Conservation (phyloP, 2,888 invertebrate species). For the Epinotia bilunana region DNA sequence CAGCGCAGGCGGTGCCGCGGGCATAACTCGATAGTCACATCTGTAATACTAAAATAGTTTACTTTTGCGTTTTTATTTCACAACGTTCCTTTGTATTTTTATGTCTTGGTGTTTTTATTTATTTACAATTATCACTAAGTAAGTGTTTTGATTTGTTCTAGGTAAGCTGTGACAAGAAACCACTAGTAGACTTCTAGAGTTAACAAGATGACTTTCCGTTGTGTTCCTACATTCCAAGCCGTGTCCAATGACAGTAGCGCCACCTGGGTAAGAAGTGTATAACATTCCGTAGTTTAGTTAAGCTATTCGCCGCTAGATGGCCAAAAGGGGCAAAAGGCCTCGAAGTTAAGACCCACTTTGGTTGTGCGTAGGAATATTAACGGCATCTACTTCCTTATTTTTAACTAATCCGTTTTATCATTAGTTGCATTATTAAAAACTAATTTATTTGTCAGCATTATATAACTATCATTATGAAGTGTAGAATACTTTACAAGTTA, state of each 20-base stretch:
- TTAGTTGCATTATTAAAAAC: too few relatives aligned
- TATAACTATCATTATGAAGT: too few relatives aligned
- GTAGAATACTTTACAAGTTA: not conserved
- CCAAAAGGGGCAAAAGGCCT: constrained; percentile 42
- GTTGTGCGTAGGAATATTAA: too few relatives aligned
- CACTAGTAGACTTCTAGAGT: constrained; percentile 59
- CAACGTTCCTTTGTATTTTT: not conserved
- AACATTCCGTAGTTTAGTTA: constrained; percentile 43
- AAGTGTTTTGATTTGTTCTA: constrained; percentile 86
- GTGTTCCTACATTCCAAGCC: constrained; percentile 87
- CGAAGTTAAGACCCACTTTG: too few relatives aligned
- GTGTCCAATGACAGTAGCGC: constrained; percentile 86
- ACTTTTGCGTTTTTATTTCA: not conserved
- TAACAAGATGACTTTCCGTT: constrained; percentile 87
- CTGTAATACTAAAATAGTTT: not conserved
- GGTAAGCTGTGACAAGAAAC: constrained; percentile 86
- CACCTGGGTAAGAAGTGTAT: constrained; percentile 85
- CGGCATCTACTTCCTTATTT: too few relatives aligned
- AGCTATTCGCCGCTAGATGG: constrained; percentile 60
- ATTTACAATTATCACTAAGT: constrained; percentile 77
- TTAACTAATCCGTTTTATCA: too few relatives aligned
- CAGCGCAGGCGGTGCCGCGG: too few relatives aligned
- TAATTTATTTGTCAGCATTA: too few relatives aligned
- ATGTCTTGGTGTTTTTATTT: constrained; percentile 20
- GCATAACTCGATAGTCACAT: not conserved